These are phyloP conservation scores for Acrobasis consociella DNA, from an alignment of 2,888 invertebrate genomes.

Conservation along the genomic window DNA sequence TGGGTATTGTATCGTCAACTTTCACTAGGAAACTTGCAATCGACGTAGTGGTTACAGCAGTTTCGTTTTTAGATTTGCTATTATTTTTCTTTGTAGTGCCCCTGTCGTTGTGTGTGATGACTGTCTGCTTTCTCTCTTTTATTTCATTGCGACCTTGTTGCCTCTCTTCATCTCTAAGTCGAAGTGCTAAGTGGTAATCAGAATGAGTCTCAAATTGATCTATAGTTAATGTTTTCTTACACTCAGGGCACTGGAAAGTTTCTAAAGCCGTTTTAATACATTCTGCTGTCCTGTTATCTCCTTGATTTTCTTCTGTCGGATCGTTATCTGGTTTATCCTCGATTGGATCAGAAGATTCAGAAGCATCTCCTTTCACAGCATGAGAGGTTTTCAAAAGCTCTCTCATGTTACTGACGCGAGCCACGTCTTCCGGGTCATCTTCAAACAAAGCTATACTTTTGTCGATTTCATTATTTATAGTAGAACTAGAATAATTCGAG, in stretches of 20 bases:
- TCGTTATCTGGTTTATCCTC: conserved; percentile 32
- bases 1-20: conserved; percentile 56
- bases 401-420: conserved; percentile 60
- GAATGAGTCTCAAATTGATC: conserved; percentile 86
- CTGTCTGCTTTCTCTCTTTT: conserved; percentile 40
- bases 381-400: conserved; percentile 54
- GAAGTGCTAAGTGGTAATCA: conserved; percentile 88
- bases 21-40: conserved; percentile 75
- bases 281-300: neutral
- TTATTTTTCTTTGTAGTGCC: conserved; percentile 21
- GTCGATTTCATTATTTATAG: conserved; percentile 75
- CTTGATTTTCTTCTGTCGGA: neutral
- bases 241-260: conserved; percentile 83
- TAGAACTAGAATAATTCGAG: conserved; percentile 68
- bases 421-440: conserved; percentile 59
- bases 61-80: conserved; percentile 49
- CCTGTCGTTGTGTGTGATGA: conserved; percentile 32
- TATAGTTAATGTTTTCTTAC: conserved; percentile 81
- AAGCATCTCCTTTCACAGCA: conserved; percentile 32
- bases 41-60: conserved; percentile 36
- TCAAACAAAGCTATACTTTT: conserved; percentile 73
- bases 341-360: conserved; percentile 27
- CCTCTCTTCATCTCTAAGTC: conserved; percentile 84
- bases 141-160: conserved; percentile 51
- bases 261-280: conserved; percentile 31